phyloP scores from a whole-genome alignment of 2,797 vertebrate species.

The Mus spretus region DNA sequence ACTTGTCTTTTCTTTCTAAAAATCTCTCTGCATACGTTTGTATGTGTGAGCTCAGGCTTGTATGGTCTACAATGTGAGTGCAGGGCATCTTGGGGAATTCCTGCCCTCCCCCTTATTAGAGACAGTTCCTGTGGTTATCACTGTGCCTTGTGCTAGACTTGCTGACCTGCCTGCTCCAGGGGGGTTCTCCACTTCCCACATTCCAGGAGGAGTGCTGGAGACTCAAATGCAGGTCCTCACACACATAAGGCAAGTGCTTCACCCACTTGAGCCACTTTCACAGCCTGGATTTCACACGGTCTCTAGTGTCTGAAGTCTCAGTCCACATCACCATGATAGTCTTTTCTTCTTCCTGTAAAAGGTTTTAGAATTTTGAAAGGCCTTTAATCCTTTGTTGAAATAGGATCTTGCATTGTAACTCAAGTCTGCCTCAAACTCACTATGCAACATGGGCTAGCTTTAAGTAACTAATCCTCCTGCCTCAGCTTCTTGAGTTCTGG shows the following conservation, averaged over 20 bases:
- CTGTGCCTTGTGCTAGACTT: not conserved
- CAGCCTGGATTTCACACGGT: not conserved
- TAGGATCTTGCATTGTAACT: not conserved
- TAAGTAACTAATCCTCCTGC: not conserved
- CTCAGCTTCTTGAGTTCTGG: not conserved
- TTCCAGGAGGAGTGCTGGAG: not conserved
- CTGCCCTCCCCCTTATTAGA: not conserved
- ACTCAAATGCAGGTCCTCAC: not conserved
- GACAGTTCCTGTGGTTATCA: not conserved
- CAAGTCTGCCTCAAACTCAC: not conserved
- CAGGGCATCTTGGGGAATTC: not conserved
- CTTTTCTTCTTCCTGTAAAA: not conserved
- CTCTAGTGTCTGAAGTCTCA: not conserved
- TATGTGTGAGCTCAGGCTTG: not conserved
- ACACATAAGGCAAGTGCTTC: not conserved
- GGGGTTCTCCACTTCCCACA: not conserved
- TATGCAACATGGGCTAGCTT: not conserved
- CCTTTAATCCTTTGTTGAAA: not conserved
- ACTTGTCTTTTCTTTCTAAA: not conserved
- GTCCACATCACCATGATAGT: rapidly evolving
- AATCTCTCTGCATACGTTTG: not conserved
- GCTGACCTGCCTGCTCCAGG: not conserved
- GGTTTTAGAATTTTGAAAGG: not conserved
- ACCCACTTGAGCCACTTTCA: not conserved
- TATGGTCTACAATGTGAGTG: not conserved